Base-by-base conservation (phyloP, 2,888 invertebrate species). In the Brachyopa scutellaris region DNA sequence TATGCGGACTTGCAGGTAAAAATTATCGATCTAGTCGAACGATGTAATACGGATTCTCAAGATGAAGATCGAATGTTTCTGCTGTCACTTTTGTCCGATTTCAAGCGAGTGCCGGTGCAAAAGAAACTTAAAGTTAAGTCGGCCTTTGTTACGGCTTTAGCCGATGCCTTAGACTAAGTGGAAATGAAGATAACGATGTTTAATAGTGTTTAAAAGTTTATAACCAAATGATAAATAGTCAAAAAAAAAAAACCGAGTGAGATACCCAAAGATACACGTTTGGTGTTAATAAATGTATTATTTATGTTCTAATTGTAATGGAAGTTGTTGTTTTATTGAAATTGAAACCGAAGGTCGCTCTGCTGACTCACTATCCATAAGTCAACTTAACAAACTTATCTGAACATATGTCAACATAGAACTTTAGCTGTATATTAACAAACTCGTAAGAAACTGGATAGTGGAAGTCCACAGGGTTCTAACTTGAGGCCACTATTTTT, bases 21-120 rank as follows among this genome's bases (percentile, higher is more conserved):
- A n/a, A 23, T 82, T 6, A 11, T 38, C 6, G 66, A 77, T 0
- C 40, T 82, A 9, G 47, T 82, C 0, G 70, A 77, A n/a, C 85
- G 79, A 5, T 67, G 49, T 21, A 64, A 85, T 7, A 69, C 57
- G 6, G 85, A 85, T 8, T 57, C 70, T 0, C 69, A 80, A 8
- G 86, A 86, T 42, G 85, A 85, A 51, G 86, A 86, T 77, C 84
- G 85, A 9, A 86, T 86, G 86, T 86, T 86, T 77, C 42, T 86
- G 23, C 38, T 86, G 19, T 85, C 85, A 3, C 73, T 86, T 23
- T 84, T 86, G 29, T 85, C 85, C 0, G 86, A 86, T 13, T 83
- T 86, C 17, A 85, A 85, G 15, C 72, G 85, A 15, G 85, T 86
- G 4, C 85, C 86, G 4, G 38, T 84, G 1, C 40, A 84, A 1